Base-by-base conservation (phyloP, 2,888 invertebrate genomes). In the Xanthostigma xanthostigma region DNA sequence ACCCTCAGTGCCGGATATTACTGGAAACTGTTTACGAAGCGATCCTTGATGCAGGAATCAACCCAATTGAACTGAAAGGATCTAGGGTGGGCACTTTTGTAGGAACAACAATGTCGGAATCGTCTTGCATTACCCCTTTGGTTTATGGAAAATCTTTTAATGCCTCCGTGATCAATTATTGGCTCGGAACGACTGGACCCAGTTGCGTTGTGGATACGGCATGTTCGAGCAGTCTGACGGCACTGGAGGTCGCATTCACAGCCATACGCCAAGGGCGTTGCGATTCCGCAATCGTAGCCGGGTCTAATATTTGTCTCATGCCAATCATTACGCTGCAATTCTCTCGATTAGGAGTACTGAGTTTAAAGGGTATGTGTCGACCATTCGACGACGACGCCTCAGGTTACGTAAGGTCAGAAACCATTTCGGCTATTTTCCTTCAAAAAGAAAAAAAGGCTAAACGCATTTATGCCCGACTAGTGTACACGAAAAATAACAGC, bases 151-250 rank as follows among this genome's bases (percentile, higher is more conserved):
- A 27, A 27, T 27, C 27, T 3, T 27, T 27, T 27, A 5, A 5
- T 27, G 27, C 27, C 27, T 6, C 27, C 6, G 6, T 93, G 46
- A 76, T 96, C 53, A 92, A 92, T 1, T 94, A 87, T 65, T 83
- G 82, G 68, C 74, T 95, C 52, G 92, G 92, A 33, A 73, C 90
- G 13, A 84, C 83, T 57, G 93, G 95, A 0, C 94, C 94, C 0
- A 91, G 92, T 8, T 88, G 82, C 68, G 75, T 85, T 1, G 73
- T 91, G 9, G 95, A 96, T 67, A 91, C 94, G 0, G 95, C 95
- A 0, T 96, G 95, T 64, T 92, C 92, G n/a, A 94, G 94, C 48
- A 88, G 91, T 9, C 73, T 93, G 55, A 80, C 87, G 57, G 94
- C 93, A 0, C 55, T 95, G 49, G 90, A 94, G 58, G 81, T 84